Conservation (phyloP, 2,888 invertebrate genomes). For the Watsonalla cultraria region DNA sequence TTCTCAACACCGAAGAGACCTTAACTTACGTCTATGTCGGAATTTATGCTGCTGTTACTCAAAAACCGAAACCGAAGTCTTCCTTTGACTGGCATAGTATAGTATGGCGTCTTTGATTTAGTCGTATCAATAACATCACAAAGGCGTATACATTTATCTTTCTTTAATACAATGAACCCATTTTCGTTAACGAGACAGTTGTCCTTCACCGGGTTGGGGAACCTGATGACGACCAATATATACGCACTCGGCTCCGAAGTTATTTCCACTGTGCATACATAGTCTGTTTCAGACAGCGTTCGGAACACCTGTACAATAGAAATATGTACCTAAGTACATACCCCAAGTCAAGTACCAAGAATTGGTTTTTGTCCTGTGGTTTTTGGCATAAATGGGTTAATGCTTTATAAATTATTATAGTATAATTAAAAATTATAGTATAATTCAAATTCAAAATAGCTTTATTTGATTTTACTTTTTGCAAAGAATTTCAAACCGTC, state of each 20-base stretch:
- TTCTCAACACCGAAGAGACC: neutral
- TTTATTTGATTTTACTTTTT: no score
- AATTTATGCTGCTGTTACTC: constrained; percentile 63
- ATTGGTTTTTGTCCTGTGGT: no score
- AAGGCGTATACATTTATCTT: constrained; percentile 37
- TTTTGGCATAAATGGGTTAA: no score
- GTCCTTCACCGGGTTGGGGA: constrained; percentile 37
- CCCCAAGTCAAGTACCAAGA: no score
- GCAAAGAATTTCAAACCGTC: no score
- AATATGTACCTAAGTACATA: neutral
- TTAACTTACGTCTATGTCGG: constrained; percentile 52
- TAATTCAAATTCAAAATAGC: no score
- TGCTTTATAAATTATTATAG: no score
- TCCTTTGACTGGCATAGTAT: constrained; percentile 34
- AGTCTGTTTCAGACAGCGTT: constrained; percentile 49
- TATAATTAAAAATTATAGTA: no score
- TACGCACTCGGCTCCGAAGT: constrained; percentile 28
- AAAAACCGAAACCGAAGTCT: constrained; percentile 50
- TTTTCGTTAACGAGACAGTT: constrained; percentile 48
- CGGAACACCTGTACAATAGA: constrained; percentile 46
- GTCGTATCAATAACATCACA: constrained; percentile 38
- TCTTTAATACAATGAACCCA: constrained; percentile 48
- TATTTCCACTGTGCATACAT: constrained; percentile 55
- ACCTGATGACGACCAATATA: constrained; percentile 51
- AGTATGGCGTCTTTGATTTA: constrained; percentile 34